These are phyloP conservation scores for Eupeodes corollae DNA, from an alignment of 1,140 invertebrate species.

Conservation along the genomic window DNA sequence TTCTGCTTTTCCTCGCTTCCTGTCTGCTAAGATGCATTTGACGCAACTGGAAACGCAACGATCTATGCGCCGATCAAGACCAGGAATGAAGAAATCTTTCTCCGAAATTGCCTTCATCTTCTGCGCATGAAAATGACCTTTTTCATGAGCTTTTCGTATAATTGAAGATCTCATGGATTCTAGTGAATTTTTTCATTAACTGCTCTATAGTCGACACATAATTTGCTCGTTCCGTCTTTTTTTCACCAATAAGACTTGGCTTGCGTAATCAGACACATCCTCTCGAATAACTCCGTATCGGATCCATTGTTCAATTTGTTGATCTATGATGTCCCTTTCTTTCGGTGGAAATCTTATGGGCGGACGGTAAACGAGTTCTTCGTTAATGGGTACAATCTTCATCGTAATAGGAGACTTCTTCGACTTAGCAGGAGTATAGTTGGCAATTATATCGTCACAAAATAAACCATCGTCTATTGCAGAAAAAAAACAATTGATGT, in stretches of 20 bases:
- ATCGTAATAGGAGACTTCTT: conserved; percentile 3
- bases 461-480: background rate
- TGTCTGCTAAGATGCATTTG: too few relatives aligned
- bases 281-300: conserved; percentile 17
- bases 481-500: background rate
- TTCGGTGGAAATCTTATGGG: conserved; percentile 18
- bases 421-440: conserved; percentile 1
- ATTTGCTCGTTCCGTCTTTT: too few relatives aligned
- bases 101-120: too few relatives aligned
- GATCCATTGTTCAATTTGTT: conserved; percentile 25
- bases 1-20: too few relatives aligned
- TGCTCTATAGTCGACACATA: too few relatives aligned
- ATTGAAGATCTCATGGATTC: too few relatives aligned
- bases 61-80: too few relatives aligned
- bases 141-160: too few relatives aligned
- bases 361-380: conserved; percentile 15
- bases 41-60: too few relatives aligned
- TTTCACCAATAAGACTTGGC: conserved; percentile 38
- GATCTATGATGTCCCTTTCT: conserved; percentile 19
- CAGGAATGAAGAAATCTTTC: too few relatives aligned
- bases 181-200: too few relatives aligned
- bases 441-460: background rate
- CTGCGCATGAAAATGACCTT: too few relatives aligned
- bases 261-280: conserved; percentile 31
- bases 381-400: conserved; percentile 12